Evolutionary conservation across 1,140 invertebrate genomes (phyloP), one percentile per base, ranked within the genome.

Genomic region (Trichogramma pretiosum): DNA sequence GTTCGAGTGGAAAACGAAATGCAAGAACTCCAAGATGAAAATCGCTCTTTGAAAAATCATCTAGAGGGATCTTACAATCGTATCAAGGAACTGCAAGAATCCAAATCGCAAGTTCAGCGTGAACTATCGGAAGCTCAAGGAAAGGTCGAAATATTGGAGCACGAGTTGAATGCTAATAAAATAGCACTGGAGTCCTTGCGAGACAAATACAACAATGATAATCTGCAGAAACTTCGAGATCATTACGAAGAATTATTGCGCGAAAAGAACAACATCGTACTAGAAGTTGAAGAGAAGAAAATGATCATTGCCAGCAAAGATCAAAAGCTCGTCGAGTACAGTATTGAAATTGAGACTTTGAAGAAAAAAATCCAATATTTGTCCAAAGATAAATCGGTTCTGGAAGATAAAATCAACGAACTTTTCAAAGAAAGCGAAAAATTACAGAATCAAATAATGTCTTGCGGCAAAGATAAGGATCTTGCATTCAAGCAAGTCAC

Each of bases 41-140:
- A 64, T 48, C 53, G 50, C 21, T 57, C 45, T 7, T 36, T 70
- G 5, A 54, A 61, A 35, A 62, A 58, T 14, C 62, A 62, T 48
- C 48, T 70, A 5, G 68, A 70, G 13, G 68, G 68, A 13, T 64
- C 60, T 1, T 62, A 61, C 18, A 72, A 70, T 48, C 56, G 64
- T 0, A 61, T 69, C 19, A 46, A 46, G 5, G 59, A 59, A n/a
- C 33, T 72, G 5, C 62, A 63, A 30, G 56, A 62, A 13, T 44
- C 36, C 5, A 70, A 64, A 28, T 53, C 48, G 4, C 50, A 63
- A 10, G 49, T 61, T 28, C 46, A 59, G 9, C 56, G 55, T 17
- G 60, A 69, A 32, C 17, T 63, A 4, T 42, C 47, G 0, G 46
- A 54, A 26, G 30, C 61, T 1, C 50, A 56, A 32, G 41, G 36